Percentiles rank a stretch among this genome's conserved stretches.
Evolutionary conservation across 2,113 vertebrate species (phyloP).

Genomic region (Cryptomyrus ogoouensis): DNA sequence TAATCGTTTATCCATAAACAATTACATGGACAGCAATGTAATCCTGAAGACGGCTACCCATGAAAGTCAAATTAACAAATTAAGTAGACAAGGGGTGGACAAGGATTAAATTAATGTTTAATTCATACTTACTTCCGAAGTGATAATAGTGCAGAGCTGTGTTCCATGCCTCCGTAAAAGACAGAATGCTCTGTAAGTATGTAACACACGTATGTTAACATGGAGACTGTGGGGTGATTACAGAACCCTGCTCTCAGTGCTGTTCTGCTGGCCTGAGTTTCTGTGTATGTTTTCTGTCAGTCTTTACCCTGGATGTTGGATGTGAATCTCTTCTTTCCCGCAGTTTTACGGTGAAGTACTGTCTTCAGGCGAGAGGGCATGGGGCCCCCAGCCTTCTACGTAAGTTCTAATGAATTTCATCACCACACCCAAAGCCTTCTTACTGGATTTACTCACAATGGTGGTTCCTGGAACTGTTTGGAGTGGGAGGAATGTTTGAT

Average conservation of each 20-base stretch:
- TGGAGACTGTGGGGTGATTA: not conserved
- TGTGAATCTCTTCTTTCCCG: constrained; percentile 13
- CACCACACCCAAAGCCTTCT: not conserved
- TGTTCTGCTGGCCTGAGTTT: not conserved
- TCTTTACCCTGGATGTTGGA: not conserved
- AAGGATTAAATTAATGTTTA: not conserved
- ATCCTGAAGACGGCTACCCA: not conserved
- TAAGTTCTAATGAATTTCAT: constrained; percentile 54
- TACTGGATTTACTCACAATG: not conserved
- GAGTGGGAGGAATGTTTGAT: constrained; percentile 1
- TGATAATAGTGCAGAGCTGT: not conserved
- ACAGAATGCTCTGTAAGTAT: not conserved
- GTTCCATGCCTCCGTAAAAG: not conserved
- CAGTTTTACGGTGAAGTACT: constrained; percentile 91
- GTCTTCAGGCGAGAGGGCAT: constrained; percentile 77
- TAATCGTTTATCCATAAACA: not conserved
- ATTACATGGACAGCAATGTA: not conserved
- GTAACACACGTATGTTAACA: not conserved
- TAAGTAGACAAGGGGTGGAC: not conserved
- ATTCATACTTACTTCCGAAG: not conserved
- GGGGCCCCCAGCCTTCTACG: constrained; percentile 69
- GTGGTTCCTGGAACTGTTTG: not conserved
- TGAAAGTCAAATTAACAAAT: not conserved
- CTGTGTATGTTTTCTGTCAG: not conserved
- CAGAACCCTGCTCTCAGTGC: not conserved